Conservation (phyloP, 2,113 vertebrate genomes). For the Acinonyx jubatus region DNA sequence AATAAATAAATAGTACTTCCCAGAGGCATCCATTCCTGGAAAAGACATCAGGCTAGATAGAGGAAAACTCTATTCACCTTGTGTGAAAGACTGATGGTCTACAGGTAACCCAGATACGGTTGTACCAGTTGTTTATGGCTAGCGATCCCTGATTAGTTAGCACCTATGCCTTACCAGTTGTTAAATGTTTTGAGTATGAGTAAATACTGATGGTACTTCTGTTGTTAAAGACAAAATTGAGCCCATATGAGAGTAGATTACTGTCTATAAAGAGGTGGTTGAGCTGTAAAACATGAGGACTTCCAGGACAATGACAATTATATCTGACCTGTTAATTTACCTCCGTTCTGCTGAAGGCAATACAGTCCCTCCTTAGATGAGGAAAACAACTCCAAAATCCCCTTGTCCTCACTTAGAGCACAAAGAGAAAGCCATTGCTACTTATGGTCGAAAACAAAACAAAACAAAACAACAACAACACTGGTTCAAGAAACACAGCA, state of each 20-base stretch:
- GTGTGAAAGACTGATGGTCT: background rate
- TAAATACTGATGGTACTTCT: background rate
- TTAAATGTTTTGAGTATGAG: background rate
- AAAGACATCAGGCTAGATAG: background rate
- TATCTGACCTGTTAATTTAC: background rate
- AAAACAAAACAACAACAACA: too few relatives aligned
- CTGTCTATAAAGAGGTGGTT: background rate
- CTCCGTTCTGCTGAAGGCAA: background rate
- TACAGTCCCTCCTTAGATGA: background rate
- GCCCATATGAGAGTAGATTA: background rate
- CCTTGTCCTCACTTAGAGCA: background rate
- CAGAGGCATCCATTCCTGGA: background rate
- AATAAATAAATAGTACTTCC: background rate
- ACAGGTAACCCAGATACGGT: background rate
- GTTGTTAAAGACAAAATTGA: background rate
- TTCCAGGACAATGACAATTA: background rate
- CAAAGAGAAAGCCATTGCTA: background rate
- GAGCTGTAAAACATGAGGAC: background rate
- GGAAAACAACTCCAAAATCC: background rate
- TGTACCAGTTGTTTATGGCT: background rate
- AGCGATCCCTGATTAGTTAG: background rate
- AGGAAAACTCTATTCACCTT: background rate
- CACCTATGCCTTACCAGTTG: background rate
- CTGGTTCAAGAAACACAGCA: background rate
- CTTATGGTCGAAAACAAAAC: background rate